Conservation (phyloP, 1,140 invertebrate genomes). For the Teleopsis dalmanni region DNA sequence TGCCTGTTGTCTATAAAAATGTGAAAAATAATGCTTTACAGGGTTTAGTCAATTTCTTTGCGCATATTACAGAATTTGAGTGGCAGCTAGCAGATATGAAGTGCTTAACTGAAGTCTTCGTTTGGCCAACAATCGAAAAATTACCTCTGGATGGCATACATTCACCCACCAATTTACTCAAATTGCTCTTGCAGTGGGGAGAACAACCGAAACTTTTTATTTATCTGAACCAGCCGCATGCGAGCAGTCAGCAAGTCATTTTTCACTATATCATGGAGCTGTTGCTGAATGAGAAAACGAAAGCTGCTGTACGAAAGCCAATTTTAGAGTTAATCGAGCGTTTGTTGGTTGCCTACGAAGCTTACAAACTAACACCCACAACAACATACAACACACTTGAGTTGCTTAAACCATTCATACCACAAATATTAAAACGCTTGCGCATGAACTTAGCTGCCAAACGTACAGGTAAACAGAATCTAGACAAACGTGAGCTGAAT, state of each 20-base stretch:
- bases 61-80: constrained; percentile 66
- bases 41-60: constrained; percentile 65
- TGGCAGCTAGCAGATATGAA: constrained; percentile 67
- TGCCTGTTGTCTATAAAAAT: constrained; percentile 55
- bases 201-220: constrained; percentile 20
- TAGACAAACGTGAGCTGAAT: constrained; percentile 63
- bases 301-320: constrained; percentile 56
- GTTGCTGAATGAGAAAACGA: constrained; percentile 58
- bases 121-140: constrained; percentile 75
- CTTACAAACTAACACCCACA: constrained; percentile 13
- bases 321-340: constrained; percentile 75
- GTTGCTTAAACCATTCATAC: constrained; percentile 56
- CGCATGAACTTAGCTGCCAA: constrained; percentile 54
- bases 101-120: constrained; percentile 64
- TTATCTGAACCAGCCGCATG: constrained; percentile 24
- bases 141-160: constrained; percentile 74
- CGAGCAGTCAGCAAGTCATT: constrained; percentile 33
- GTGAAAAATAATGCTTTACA: constrained; percentile 54
- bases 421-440: constrained; percentile 62
- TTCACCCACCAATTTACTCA: constrained; percentile 72
- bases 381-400: too few species aligned
- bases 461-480: constrained; percentile 22
- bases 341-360: constrained; percentile 54
- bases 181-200: constrained; percentile 69
- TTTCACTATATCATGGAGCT: constrained; percentile 56